Conservation (phyloP, 2,888 invertebrate species). For the Cerastoderma edule region DNA sequence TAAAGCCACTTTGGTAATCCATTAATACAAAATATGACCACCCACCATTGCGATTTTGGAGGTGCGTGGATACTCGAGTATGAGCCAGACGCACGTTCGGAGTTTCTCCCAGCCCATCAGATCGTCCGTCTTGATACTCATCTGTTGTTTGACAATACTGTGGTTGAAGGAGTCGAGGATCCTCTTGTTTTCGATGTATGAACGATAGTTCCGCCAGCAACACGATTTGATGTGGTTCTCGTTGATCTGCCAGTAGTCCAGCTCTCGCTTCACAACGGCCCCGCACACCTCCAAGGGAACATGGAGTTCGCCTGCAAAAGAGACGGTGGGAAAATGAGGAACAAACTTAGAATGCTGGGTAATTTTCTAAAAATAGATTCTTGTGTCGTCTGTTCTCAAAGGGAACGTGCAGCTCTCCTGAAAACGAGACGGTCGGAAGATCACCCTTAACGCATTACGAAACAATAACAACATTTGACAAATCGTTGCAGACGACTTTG, state of each 20-base stretch:
- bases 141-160: slow-evolving; percentile 77
- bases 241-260: slow-evolving; percentile 82
- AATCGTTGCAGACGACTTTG: too few relatives aligned
- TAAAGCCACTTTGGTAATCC: too few relatives aligned
- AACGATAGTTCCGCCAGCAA: slow-evolving; percentile 82
- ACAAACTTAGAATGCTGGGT: too few relatives aligned
- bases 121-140: slow-evolving; percentile 69
- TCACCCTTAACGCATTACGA: too few relatives aligned
- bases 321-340: too few relatives aligned
- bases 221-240: slow-evolving; percentile 81
- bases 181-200: slow-evolving; percentile 81
- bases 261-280: slow-evolving; percentile 82
- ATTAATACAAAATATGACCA: too few relatives aligned
- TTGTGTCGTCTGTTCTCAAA: too few relatives aligned
- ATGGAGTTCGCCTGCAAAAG: slow-evolving; percentile 82
- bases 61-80: slow-evolving; percentile 81
- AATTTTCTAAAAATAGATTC: too few relatives aligned
- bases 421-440: too few relatives aligned
- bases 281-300: slow-evolving; percentile 83
- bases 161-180: slow-evolving; percentile 80
- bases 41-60: slow-evolving; percentile 80
- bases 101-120: slow-evolving; percentile 77
- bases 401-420: too few relatives aligned
- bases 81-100: slow-evolving; percentile 80
- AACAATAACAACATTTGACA: too few relatives aligned